Percentiles rank a stretch among this genome's conserved stretches.
Evolutionary conservation across 2,113 vertebrate genomes (phyloP).

Genomic region (Paratilapia polleni): DNA sequence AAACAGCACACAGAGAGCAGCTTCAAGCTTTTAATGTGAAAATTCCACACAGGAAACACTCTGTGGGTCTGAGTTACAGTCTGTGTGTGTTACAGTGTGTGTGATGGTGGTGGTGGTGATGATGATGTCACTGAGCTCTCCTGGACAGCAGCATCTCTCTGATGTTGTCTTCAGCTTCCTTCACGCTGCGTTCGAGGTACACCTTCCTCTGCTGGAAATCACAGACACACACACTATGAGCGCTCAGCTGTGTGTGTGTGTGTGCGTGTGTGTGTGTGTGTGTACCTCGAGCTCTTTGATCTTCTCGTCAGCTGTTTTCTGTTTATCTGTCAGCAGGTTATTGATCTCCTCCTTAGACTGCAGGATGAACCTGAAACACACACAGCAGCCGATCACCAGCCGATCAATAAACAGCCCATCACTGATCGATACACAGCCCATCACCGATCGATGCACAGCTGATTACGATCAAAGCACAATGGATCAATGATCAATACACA

Average conservation of each 20-base stretch:
- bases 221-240: not conserved
- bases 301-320: slow-evolving; percentile 95
- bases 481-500: no score
- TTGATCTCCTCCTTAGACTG: slow-evolving; percentile 92
- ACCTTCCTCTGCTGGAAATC: slow-evolving; percentile 91
- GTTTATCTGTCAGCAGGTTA: slow-evolving; percentile 91
- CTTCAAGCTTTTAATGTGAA: not conserved
- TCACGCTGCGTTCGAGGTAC: slow-evolving; percentile 94
- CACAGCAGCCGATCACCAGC: no score
- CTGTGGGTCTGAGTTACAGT: no score
- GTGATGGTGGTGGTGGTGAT: not conserved
- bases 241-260: not conserved
- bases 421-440: no score
- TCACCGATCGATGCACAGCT: no score
- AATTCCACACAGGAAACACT: not conserved
- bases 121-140: slow-evolving; percentile 83
- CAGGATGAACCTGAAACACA: slow-evolving; percentile 92
- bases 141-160: slow-evolving; percentile 95
- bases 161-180: slow-evolving; percentile 96
- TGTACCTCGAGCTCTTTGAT: slow-evolving; percentile 95
- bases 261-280: not conserved
- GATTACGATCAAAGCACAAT: no score
- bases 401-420: no score
- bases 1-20: not conserved
- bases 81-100: not conserved